Percentiles rank a stretch among this genome's conserved stretches.
Evolutionary conservation across 2,797 vertebrate species (phyloP).

Genomic region (Anas flavirostris): DNA sequence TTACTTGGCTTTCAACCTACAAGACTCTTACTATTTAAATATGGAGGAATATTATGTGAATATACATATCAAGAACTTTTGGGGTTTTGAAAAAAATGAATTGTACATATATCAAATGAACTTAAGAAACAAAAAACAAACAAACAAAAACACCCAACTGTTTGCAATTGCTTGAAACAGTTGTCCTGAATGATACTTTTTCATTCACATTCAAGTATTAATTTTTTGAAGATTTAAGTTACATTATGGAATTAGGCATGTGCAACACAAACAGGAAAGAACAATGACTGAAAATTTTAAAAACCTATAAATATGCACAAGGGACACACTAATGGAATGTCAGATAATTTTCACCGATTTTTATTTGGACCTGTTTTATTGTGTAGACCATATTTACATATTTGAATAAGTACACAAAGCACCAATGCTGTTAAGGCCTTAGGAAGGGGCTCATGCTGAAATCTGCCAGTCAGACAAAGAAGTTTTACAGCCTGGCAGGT

Average conservation of each 20-base stretch:
- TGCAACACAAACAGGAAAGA: conserved; percentile 85
- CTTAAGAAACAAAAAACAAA: conserved; percentile 65
- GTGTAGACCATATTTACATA: conserved; percentile 98
- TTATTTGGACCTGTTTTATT: conserved; percentile 96
- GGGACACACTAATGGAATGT: conserved; percentile 92
- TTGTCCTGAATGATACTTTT: conserved; percentile 87
- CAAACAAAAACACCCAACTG: conserved; percentile 42
- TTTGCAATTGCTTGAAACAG: conserved; percentile 87
- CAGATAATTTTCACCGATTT: conserved; percentile 93
- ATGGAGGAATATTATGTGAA: conserved; percentile 85
- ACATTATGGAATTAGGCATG: conserved; percentile 89
- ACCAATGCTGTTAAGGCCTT: conserved; percentile 95
- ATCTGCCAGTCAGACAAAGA: conserved; percentile 84
- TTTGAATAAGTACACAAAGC: conserved; percentile 97
- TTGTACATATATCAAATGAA: conserved; percentile 83
- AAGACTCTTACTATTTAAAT: conserved; percentile 86
- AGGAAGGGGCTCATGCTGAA: conserved; percentile 86
- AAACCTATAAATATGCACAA: conserved; percentile 95
- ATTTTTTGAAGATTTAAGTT: conserved; percentile 91
- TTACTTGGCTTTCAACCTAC: conserved; percentile 84
- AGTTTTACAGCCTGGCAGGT: conserved; percentile 89
- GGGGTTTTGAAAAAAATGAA: conserved; percentile 81
- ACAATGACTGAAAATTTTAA: conserved; percentile 80
- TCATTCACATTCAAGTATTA: conserved; percentile 85
- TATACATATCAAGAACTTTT: conserved; percentile 86